phyloP scores from a whole-genome alignment of 35 echinoderm and acorn worm species.

The Patiria miniata region DNA sequence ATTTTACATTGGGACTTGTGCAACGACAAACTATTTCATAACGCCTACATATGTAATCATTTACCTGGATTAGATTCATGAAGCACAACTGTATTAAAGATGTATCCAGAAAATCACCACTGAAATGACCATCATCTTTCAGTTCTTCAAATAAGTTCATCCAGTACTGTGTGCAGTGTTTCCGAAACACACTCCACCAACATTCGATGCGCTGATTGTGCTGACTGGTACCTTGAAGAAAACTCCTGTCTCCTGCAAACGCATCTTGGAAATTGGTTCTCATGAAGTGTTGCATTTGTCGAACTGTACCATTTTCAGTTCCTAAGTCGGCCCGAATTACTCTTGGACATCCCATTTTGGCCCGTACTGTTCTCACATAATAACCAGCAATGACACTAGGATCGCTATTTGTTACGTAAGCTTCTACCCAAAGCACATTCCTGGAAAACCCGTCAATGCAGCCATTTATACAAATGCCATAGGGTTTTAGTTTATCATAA shows the following conservation, averaged over 20 bases:
- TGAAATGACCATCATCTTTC: constrained; percentile 53
- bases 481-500: constrained; percentile 75
- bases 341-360: constrained; percentile 17
- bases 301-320: constrained; percentile 41
- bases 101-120: constrained; percentile 37
- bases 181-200: constrained; percentile 38
- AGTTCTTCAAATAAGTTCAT: constrained; percentile 34
- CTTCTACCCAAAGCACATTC: constrained; percentile 61
- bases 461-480: constrained; percentile 65
- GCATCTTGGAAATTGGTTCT: constrained; percentile 37
- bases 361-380: constrained; percentile 40
- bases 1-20: too few relatives aligned
- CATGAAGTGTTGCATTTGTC: constrained; percentile 24
- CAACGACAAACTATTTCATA: too few relatives aligned
- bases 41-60: not conserved
- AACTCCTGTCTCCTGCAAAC: constrained; percentile 43
- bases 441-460: constrained; percentile 70
- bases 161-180: constrained; percentile 38
- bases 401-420: constrained; percentile 45
- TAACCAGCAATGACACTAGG: constrained; percentile 66
- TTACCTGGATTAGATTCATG: constrained; percentile 47
- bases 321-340: constrained; percentile 50
- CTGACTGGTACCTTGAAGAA: constrained; percentile 41
- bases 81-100: constrained; percentile 46
- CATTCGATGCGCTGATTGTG: constrained; percentile 39